Evolutionary conservation across 2,888 invertebrate species (phyloP), one percentile per base, ranked within the genome.

Genomic region (Halictus ligatus): DNA sequence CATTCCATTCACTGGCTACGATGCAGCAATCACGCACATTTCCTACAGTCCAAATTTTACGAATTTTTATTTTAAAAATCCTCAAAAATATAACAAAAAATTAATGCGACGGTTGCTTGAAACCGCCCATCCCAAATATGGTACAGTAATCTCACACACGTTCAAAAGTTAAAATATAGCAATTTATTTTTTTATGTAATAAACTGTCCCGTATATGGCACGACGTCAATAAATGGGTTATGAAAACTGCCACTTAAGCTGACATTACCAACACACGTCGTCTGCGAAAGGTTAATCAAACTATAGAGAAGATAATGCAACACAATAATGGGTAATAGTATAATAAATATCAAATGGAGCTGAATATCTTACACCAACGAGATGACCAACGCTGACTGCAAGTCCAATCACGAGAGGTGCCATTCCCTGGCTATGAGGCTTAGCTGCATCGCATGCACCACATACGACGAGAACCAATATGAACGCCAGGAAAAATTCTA

Each of bases 401-500:
- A 99, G 96, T 0, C 99, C 99, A 92, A 99, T 99, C 81, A 98
- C 97, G 76, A 99, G 96, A 0, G 99, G 98, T 0, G 98, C 98
- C 0, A 98, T 97, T 60, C 97, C 97, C 92, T 97, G 98, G 92
- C 97, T 96, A 94, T 98, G 98, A 10, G 97, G 96, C 85, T 98
- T 97, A 91, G 97, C 97, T 0, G 96, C 96, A 95, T 99, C 99
- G 89, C 97, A 97, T 54, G 98, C 98, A 84, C 98, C 98, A 94
- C 98, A 98, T n/a, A 99, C 98, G 6, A 98, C 98, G 88, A 99
- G 96, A 58, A 99, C 97, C 85, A 99, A 96, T n/a, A 99, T 96
- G 93, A 99, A 97, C 71, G 98, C 98, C 78, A 98, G 96, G 96
- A 98, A 97, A 95, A 98, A 98, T 95, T 99, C 99, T 88, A 99